Conservation (phyloP, 1,140 invertebrate genomes). For the Nasonia giraulti region DNA sequence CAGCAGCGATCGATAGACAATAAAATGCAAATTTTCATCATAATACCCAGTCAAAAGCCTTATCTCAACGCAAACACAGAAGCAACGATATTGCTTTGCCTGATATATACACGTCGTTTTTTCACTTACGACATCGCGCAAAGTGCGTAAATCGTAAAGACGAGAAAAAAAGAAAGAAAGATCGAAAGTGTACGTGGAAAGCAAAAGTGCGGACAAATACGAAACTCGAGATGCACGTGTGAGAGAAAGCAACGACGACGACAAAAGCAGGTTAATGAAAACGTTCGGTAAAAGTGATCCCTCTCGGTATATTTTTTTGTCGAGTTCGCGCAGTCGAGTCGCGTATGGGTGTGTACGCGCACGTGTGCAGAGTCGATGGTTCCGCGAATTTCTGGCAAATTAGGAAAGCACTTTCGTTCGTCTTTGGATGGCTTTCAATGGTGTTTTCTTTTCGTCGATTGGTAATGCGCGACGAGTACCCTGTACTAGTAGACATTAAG, state of each 20-base stretch:
- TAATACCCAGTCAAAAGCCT: not conserved
- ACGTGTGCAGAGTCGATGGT: not conserved
- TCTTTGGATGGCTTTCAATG: too few species aligned
- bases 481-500: too few species aligned
- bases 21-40: not conserved
- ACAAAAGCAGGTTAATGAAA: conserved; percentile 46
- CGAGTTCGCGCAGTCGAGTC: not conserved
- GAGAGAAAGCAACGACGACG: conserved; percentile 34
- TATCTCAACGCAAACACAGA: not conserved
- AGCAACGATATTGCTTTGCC: not conserved
- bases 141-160: not conserved
- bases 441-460: too few species aligned
- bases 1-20: not conserved
- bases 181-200: conserved; percentile 20
- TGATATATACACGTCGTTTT: not conserved
- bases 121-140: not conserved
- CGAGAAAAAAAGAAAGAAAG: not conserved
- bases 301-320: not conserved
- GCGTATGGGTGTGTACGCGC: not conserved
- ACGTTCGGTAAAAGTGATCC: conserved; percentile 31
- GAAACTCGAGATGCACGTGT: conserved; percentile 15
- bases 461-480: too few species aligned
- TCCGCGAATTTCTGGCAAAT: not conserved
- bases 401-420: too few species aligned
- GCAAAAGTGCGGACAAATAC: not conserved